A percentile compares a stretch with the other conserved stretches of the same genome.
Conservation (phyloP, 2,888 invertebrate species). For the Flexamia atlantica region DNA sequence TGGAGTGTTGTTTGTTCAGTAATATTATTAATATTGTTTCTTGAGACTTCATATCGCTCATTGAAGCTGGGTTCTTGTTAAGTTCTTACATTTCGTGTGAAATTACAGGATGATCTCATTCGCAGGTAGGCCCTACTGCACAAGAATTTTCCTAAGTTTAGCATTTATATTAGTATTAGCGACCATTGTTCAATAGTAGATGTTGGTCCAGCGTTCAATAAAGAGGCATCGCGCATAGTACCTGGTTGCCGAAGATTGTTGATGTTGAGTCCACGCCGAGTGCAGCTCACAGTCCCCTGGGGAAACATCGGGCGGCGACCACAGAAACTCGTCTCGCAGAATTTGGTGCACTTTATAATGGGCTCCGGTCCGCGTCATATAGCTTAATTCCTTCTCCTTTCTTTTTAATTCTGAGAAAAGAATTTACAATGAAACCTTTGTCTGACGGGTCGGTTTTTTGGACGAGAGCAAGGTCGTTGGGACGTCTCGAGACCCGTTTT, state of each 20-base stretch:
- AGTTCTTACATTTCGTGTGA: neutral
- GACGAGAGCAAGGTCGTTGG: conserved; percentile 55
- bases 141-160: too few species aligned
- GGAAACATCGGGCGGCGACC: neutral
- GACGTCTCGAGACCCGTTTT: conserved; percentile 43
- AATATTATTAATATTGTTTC: too few species aligned
- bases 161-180: too few species aligned
- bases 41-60: too few species aligned
- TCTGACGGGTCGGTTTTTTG: conserved; percentile 56
- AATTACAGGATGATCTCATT: neutral
- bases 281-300: too few species aligned
- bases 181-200: too few species aligned
- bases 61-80: neutral
- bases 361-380: conserved; percentile 51
- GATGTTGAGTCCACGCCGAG: too few species aligned
- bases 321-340: conserved; percentile 47
- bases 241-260: too few species aligned
- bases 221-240: too few species aligned
- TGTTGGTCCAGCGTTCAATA: too few species aligned
- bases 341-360: conserved; percentile 59
- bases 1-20: too few species aligned
- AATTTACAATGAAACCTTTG: conserved; percentile 58
- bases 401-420: conserved; percentile 55
- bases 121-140: too few species aligned
- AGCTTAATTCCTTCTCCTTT: conserved; percentile 60